These are phyloP conservation scores for Malacoctenus gilli DNA, from an alignment of 2,797 vertebrate species.

Conservation along the genomic window DNA sequence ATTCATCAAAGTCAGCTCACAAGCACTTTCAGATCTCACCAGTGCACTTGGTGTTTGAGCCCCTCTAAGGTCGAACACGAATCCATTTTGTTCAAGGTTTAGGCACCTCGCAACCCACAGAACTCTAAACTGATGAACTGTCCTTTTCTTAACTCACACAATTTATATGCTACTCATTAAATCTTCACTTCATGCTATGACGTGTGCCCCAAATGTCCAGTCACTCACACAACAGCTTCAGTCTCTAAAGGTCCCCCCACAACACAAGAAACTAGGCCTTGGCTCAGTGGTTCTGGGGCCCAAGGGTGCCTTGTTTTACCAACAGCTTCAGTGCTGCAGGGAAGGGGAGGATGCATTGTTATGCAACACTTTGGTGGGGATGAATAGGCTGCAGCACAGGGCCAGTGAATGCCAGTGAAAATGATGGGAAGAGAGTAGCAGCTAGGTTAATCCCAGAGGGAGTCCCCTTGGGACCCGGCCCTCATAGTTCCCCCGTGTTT, in stretches of 20 bases:
- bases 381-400: slow-evolving; percentile 68
- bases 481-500: slow-evolving; percentile 64
- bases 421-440: slow-evolving; percentile 60
- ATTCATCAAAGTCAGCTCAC: too few species aligned
- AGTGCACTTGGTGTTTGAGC: too few species aligned
- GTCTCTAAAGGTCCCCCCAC: slow-evolving; percentile 38
- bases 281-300: slow-evolving; percentile 54
- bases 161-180: slow-evolving; percentile 21
- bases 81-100: too few species aligned
- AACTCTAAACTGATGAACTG: slow-evolving; percentile 1
- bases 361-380: slow-evolving; percentile 75
- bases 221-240: slow-evolving; percentile 32
- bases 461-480: slow-evolving; percentile 58
- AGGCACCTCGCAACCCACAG: too few species aligned
- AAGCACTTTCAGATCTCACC: too few species aligned
- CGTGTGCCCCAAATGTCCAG: slow-evolving; percentile 55
- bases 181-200: slow-evolving; percentile 34
- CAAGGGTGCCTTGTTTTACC: slow-evolving; percentile 76
- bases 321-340: slow-evolving; percentile 64
- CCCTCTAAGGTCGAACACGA: too few species aligned
- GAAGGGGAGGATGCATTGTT: slow-evolving; percentile 75
- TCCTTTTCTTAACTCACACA: slow-evolving; percentile 8
- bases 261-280: slow-evolving; percentile 52
- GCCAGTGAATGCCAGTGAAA: slow-evolving; percentile 62
- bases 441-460: slow-evolving; percentile 72